These are phyloP conservation scores for Lasioglossum lativentre DNA, from an alignment of 2,888 invertebrate genomes.

Conservation along the genomic window DNA sequence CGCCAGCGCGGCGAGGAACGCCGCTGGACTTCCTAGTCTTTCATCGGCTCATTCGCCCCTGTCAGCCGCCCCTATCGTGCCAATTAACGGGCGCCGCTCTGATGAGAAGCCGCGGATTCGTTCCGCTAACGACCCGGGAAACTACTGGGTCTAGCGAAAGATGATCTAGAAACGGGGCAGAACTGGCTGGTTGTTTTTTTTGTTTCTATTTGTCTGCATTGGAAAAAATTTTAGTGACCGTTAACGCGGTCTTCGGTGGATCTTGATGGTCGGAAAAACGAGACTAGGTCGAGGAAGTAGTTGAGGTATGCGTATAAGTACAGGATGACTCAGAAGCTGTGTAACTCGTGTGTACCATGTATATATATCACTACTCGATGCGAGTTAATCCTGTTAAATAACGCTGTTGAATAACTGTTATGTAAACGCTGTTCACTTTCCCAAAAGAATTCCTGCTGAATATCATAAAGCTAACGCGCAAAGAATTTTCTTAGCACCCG, in stretches of 20 bases:
- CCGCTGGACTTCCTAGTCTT: conserved; percentile 39
- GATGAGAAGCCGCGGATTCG: conserved; percentile 21
- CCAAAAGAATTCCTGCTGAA: not conserved
- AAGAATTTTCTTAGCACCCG: not conserved
- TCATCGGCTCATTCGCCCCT: conserved; percentile 19
- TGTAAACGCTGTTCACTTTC: too few relatives aligned
- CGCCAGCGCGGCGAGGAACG: not conserved
- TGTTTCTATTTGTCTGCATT: not conserved
- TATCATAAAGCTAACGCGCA: not conserved
- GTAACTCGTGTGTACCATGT: too few relatives aligned
- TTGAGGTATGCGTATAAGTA: not conserved
- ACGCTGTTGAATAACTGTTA: too few relatives aligned
- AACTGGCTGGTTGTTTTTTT: not conserved
- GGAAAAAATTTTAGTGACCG: not conserved
- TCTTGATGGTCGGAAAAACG: not conserved
- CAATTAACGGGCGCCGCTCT: conserved; percentile 23
- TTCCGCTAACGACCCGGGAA: conserved; percentile 18
- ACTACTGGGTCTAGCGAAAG: not conserved
- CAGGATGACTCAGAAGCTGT: not conserved
- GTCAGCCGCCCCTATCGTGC: conserved; percentile 22
- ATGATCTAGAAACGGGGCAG: not conserved
- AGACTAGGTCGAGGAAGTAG: not conserved
- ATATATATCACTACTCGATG: too few relatives aligned
- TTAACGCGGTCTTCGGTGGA: not conserved
- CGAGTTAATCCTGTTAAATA: too few relatives aligned